These are phyloP conservation scores for Saxidomus purpurata DNA, from an alignment of 1,140 invertebrate species.

Conservation along the genomic window DNA sequence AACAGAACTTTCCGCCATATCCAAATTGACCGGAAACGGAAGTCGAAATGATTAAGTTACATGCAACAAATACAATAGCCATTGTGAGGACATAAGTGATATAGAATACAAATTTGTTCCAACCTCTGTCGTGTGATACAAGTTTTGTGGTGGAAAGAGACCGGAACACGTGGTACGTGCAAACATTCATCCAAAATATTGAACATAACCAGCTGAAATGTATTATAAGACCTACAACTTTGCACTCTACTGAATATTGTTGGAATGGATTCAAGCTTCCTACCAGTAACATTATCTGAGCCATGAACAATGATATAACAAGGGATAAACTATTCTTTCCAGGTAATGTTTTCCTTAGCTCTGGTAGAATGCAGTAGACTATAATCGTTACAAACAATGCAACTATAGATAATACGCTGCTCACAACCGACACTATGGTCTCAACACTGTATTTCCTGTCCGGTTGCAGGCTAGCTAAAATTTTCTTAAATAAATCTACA, in stretches of 20 bases:
- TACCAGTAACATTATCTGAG: slow-evolving; percentile 1
- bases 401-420: not conserved
- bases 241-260: not conserved
- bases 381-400: not conserved
- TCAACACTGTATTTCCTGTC: not conserved
- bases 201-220: slow-evolving; percentile 34
- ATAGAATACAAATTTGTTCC: not conserved
- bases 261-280: not conserved
- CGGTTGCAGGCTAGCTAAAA: not conserved
- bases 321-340: slow-evolving; percentile 1
- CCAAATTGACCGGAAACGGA: not conserved
- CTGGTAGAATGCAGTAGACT: not conserved
- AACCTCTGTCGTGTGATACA: not conserved
- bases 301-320: not conserved
- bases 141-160: not conserved
- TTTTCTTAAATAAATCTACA: not conserved
- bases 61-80: not conserved
- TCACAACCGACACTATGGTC: not conserved
- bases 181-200: slow-evolving; percentile 46
- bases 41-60: not conserved
- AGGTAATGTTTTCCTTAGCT: not conserved
- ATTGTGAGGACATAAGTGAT: not conserved
- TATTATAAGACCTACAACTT: slow-evolving; percentile 1
- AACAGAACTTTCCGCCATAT: slow-evolving; percentile 37
- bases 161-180: slow-evolving; percentile 38